Evolutionary conservation across 2,113 vertebrate genomes (phyloP).

Genomic region (Lepisosteus oculatus): DNA sequence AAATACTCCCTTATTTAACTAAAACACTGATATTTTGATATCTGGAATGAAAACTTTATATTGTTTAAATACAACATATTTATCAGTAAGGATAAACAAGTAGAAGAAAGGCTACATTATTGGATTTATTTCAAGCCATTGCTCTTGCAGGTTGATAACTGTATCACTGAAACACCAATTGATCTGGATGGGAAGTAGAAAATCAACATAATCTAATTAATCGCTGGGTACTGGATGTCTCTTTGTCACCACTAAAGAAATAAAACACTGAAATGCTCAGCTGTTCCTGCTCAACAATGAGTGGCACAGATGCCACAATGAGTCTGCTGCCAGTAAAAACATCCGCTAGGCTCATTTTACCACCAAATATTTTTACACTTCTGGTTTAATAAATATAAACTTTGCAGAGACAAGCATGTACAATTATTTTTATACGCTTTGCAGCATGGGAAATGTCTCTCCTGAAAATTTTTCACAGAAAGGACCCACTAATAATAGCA

Average conservation of each 20-base stretch:
- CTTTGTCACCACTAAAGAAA: constrained; percentile 31
- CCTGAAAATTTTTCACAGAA: not conserved
- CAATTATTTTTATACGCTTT: not conserved
- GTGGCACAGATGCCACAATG: constrained; percentile 42
- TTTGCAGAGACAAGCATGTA: constrained; percentile 21
- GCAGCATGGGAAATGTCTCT: not conserved
- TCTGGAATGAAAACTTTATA: too few species aligned
- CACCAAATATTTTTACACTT: constrained; percentile 54
- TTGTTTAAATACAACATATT: not conserved
- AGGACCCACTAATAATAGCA: constrained; percentile 1
- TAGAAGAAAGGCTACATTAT: constrained; percentile 3
- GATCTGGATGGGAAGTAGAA: constrained; percentile 54
- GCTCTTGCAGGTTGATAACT: constrained; percentile 30
- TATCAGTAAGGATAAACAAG: constrained; percentile 2
- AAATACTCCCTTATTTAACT: too few species aligned
- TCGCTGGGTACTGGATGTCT: constrained; percentile 37
- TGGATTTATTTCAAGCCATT: constrained; percentile 27
- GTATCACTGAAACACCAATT: constrained; percentile 36
- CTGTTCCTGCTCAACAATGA: constrained; percentile 51
- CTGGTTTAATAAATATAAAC: constrained; percentile 47
- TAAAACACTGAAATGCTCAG: constrained; percentile 43
- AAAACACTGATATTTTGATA: too few species aligned
- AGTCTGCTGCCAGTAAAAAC: constrained; percentile 55
- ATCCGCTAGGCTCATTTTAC: constrained; percentile 50
- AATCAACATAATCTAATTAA: constrained; percentile 54